Conservation (phyloP, 2,113 vertebrate genomes). For the Isurus oxyrinchus region DNA sequence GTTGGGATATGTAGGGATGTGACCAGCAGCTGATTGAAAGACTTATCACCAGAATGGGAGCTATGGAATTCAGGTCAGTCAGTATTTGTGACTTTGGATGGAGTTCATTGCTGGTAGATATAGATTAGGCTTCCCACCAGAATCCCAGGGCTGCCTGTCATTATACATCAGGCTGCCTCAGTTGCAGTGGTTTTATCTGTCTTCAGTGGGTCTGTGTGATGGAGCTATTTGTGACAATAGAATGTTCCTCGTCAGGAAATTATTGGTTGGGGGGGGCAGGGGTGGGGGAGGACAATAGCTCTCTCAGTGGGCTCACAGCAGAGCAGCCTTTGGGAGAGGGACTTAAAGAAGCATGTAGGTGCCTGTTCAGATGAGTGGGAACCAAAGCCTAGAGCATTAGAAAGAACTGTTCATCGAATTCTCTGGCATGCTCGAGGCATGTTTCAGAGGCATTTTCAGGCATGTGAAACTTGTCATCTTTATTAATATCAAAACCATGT, state of each 20-base stretch:
- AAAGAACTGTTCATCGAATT: neutral
- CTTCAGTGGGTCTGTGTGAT: neutral
- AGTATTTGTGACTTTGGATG: neutral
- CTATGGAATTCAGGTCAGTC: neutral
- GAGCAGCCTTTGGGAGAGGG: neutral
- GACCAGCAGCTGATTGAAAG: neutral
- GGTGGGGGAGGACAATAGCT: neutral
- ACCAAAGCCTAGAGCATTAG: neutral
- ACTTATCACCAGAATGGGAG: neutral
- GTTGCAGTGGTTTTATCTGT: neutral
- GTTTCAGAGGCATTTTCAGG: neutral
- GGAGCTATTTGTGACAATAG: neutral
- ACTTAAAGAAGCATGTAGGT: neutral
- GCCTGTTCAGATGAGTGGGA: neutral
- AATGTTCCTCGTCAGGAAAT: neutral
- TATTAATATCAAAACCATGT: neutral
- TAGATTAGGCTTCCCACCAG: neutral
- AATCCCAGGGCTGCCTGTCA: neutral
- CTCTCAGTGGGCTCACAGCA: neutral
- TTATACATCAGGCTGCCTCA: neutral
- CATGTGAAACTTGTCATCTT: slow-evolving; percentile 7
- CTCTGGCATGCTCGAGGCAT: neutral
- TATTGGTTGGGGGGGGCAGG: neutral
- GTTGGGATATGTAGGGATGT: neutral
- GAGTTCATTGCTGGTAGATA: neutral